Percentiles rank a stretch among this genome's conserved stretches.
Conservation (phyloP, 2,113 vertebrate genomes). For the Peromyscus leucopus region DNA sequence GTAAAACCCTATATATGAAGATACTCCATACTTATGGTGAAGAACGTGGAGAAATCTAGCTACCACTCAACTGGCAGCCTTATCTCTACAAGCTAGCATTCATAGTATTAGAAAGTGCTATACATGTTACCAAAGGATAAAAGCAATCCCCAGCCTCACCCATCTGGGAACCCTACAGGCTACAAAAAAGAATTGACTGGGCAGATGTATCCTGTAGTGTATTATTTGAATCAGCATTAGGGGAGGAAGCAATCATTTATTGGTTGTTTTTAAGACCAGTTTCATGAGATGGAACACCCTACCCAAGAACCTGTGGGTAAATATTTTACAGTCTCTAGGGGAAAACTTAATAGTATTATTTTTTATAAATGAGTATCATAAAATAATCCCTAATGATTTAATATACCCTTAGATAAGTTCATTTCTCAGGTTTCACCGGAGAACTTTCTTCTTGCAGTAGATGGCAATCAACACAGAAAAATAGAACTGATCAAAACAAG, state of each 20-base stretch:
- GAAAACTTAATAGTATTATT: not conserved
- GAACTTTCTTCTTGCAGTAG: not conserved
- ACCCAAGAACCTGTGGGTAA: not conserved
- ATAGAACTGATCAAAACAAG: not conserved
- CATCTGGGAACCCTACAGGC: not conserved
- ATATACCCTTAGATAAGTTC: not conserved
- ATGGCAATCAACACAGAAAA: not conserved
- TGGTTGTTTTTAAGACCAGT: not conserved
- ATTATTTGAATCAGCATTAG: not conserved
- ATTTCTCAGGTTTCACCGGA: not conserved
- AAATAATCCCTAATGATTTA: not conserved
- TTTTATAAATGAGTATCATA: not conserved
- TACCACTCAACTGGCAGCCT: not conserved
- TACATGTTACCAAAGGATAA: not conserved
- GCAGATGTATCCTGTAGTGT: not conserved
- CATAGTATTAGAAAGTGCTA: not conserved
- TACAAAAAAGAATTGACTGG: not conserved
- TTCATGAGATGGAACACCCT: not conserved
- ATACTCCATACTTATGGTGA: not conserved
- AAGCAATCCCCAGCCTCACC: fast-evolving
- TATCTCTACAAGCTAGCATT: not conserved
- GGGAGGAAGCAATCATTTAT: not conserved
- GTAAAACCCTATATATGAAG: not conserved
- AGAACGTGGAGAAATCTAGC: not conserved
- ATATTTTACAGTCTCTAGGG: not conserved